Percentiles rank a stretch among this genome's conserved stretches.
Evolutionary conservation across 2,888 invertebrate species (phyloP).

Genomic region (Iphiclides podalirius): DNA sequence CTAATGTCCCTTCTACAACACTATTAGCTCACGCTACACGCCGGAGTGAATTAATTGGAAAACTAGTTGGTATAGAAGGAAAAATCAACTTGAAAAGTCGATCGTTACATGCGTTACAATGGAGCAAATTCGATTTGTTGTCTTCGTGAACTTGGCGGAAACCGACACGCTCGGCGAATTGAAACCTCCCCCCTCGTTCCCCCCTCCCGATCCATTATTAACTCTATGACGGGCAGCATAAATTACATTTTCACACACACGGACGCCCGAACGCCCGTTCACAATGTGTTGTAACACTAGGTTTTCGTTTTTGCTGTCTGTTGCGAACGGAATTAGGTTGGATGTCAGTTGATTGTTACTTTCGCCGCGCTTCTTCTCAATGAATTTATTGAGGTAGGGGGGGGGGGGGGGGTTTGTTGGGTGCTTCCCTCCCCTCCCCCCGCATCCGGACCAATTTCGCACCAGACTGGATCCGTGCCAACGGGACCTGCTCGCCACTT

Average conservation of each 20-base stretch:
- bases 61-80: no score
- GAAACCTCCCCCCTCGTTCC: constrained; percentile 3
- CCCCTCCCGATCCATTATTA: constrained; percentile 30
- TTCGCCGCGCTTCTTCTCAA: constrained; percentile 59
- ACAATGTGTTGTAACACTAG: no score
- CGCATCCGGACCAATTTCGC: constrained; percentile 63
- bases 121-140: constrained; percentile 53
- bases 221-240: constrained; percentile 15
- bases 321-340: no score
- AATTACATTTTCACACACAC: constrained; percentile 8
- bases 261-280: no score
- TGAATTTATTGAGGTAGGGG: constrained; percentile 54
- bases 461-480: constrained; percentile 60
- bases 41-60: no score
- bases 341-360: constrained; percentile 54
- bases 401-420: no score
- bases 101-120: constrained; percentile 32
- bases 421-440: constrained; percentile 45
- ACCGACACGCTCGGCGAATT: constrained; percentile 31
- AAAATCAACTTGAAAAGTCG: background rate
- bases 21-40: no score
- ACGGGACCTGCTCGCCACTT: constrained; percentile 50
- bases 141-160: constrained; percentile 57
- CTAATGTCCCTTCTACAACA: no score
- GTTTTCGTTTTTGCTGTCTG: no score